Conservation (phyloP, 1,140 invertebrate genomes). For the Papilio machaon region DNA sequence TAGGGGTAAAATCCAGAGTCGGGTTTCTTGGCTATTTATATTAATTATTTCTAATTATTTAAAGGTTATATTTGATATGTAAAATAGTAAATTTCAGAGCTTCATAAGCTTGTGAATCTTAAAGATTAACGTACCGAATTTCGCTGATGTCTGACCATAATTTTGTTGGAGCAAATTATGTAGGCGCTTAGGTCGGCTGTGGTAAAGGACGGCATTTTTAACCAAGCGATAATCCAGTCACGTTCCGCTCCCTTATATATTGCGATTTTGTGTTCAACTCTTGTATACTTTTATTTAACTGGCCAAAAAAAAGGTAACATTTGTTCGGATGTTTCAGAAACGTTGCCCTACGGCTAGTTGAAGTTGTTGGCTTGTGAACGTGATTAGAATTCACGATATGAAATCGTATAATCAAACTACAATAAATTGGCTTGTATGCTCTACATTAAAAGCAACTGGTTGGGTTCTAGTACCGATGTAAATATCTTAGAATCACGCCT, state of each 20-base stretch:
- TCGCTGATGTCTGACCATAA: not conserved
- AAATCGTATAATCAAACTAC: conserved; percentile 4
- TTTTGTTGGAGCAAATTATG: conserved; percentile 10
- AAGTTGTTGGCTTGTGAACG: conserved; percentile 32
- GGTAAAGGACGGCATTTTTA: conserved; percentile 12
- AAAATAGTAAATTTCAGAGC: not conserved
- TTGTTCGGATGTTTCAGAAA: conserved; percentile 28
- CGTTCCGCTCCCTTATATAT: conserved; percentile 30
- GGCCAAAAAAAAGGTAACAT: conserved; percentile 18
- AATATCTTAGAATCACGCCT: not conserved
- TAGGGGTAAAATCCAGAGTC: too few species aligned
- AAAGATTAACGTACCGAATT: not conserved
- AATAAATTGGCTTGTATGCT: not conserved
- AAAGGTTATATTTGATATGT: not conserved
- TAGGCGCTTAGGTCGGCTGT: conserved; percentile 1
- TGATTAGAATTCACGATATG: conserved; percentile 25
- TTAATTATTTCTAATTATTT: too few species aligned
- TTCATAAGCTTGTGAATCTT: not conserved
- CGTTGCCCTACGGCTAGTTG: conserved; percentile 21
- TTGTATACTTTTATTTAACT: conserved; percentile 34
- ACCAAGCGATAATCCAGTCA: conserved; percentile 31
- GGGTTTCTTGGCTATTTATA: too few species aligned
- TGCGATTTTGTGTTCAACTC: conserved; percentile 34
- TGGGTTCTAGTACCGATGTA: not conserved
- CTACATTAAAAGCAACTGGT: not conserved